Conservation (phyloP, 2,797 vertebrate genomes). For the Bovichtus diacanthus region DNA sequence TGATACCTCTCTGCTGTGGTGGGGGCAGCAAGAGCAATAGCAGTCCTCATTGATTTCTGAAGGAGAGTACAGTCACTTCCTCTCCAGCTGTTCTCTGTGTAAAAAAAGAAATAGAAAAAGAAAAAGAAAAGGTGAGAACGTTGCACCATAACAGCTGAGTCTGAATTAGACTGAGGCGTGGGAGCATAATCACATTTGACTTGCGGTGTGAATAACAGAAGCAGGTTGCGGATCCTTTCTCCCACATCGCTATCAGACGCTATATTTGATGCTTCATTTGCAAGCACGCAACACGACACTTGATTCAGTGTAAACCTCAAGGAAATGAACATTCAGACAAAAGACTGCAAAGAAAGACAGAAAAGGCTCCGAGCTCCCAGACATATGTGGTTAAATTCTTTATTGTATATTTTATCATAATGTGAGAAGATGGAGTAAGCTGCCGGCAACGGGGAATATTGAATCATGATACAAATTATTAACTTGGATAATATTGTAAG, state of each 20-base stretch:
- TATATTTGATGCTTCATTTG: conserved; percentile 72
- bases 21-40: conserved; percentile 33
- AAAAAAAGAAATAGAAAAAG: background rate
- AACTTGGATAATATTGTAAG: background rate
- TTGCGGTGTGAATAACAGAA: conserved; percentile 62
- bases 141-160: conserved; percentile 41
- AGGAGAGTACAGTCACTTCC: conserved; percentile 54
- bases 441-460: conserved; percentile 19
- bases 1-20: conserved; percentile 41
- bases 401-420: conserved; percentile 55
- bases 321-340: conserved; percentile 64
- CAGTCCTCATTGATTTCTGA: conserved; percentile 59
- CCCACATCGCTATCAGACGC: conserved; percentile 45
- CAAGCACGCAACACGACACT: conserved; percentile 57
- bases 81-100: conserved; percentile 29
- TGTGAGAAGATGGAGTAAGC: conserved; percentile 6
- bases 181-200: conserved; percentile 75
- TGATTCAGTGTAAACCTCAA: conserved; percentile 58
- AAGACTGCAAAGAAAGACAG: conserved; percentile 36
- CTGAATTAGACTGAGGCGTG: conserved; percentile 53
- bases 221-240: conserved; percentile 43
- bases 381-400: conserved; percentile 54
- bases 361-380: conserved; percentile 38
- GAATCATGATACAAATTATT: conserved; percentile 20
- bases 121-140: conserved; percentile 43